A percentile compares a stretch with the other conserved stretches of the same genome.
Conservation (phyloP, 2,113 vertebrate genomes). For the Myotis brandtii region DNA sequence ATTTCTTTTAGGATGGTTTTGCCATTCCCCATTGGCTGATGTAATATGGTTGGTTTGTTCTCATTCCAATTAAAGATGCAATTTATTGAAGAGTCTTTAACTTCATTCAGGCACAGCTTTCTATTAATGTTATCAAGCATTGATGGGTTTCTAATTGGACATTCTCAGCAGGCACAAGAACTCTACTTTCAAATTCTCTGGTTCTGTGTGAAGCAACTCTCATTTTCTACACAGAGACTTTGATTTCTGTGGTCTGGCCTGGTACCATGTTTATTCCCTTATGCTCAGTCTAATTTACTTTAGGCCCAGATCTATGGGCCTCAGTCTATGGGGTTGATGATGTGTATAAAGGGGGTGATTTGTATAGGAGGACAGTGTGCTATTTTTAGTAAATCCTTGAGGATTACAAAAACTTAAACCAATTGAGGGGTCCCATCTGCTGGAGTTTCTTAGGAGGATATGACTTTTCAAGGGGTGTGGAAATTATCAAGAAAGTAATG, state of each 20-base stretch:
- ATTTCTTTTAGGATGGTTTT: background rate
- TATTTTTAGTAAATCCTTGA: constrained; percentile 19
- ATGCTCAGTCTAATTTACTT: background rate
- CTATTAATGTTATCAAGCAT: background rate
- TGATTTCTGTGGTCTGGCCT: background rate
- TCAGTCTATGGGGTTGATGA: background rate
- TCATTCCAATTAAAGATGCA: constrained; percentile 48
- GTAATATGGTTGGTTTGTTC: constrained; percentile 12
- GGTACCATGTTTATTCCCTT: background rate
- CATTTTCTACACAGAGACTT: background rate
- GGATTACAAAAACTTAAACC: constrained; percentile 3
- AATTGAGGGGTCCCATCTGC: background rate
- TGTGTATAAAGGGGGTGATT: background rate
- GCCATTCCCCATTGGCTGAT: background rate
- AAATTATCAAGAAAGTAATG: constrained; percentile 32
- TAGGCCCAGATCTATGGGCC: background rate
- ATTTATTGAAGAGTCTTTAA: constrained; percentile 54
- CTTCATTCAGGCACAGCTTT: constrained; percentile 32
- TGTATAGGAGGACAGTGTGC: background rate
- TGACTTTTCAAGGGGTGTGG: constrained; percentile 20
- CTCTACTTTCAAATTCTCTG: background rate
- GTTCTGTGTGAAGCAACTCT: background rate
- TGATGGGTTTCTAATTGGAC: background rate
- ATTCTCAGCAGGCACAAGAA: background rate
- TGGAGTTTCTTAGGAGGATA: constrained; percentile 39